A percentile compares a stretch with the other conserved stretches of the same genome.
phyloP scores from a whole-genome alignment of 2,797 vertebrate species.

The Macropodus opercularis region DNA sequence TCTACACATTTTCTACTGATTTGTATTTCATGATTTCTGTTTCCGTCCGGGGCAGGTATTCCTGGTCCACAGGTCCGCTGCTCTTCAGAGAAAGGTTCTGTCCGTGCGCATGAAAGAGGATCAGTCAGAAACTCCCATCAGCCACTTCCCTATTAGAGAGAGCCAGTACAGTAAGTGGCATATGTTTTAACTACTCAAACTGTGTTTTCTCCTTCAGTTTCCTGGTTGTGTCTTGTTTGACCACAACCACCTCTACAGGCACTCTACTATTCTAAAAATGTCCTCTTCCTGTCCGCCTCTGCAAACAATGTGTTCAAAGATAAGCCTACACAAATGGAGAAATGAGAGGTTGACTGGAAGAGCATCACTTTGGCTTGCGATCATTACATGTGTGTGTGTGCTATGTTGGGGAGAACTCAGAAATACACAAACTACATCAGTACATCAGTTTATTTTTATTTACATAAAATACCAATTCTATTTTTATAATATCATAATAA shows the following conservation, averaged over 20 bases:
- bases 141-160: slow-evolving; percentile 87
- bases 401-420: no score
- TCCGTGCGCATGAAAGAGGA: slow-evolving; percentile 84
- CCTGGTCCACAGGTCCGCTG: slow-evolving; percentile 87
- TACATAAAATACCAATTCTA: no score
- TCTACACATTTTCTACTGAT: not conserved
- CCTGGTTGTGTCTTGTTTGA: not conserved
- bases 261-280: not conserved
- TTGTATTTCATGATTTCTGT: not conserved
- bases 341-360: not conserved
- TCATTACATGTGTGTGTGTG: no score
- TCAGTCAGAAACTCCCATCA: slow-evolving; percentile 77
- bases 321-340: slow-evolving; percentile 7
- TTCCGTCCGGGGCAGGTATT: slow-evolving; percentile 82
- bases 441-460: no score
- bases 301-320: not conserved
- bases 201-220: slow-evolving; percentile 6
- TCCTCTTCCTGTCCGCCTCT: slow-evolving; percentile 29
- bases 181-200: not conserved
- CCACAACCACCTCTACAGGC: not conserved
- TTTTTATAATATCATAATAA: no score
- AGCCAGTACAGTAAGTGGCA: slow-evolving; percentile 81
- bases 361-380: not conserved
- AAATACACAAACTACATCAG: no score
- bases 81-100: slow-evolving; percentile 90